phyloP scores from a whole-genome alignment of 2,888 invertebrate genomes.

The Ecliptopera silaceata region DNA sequence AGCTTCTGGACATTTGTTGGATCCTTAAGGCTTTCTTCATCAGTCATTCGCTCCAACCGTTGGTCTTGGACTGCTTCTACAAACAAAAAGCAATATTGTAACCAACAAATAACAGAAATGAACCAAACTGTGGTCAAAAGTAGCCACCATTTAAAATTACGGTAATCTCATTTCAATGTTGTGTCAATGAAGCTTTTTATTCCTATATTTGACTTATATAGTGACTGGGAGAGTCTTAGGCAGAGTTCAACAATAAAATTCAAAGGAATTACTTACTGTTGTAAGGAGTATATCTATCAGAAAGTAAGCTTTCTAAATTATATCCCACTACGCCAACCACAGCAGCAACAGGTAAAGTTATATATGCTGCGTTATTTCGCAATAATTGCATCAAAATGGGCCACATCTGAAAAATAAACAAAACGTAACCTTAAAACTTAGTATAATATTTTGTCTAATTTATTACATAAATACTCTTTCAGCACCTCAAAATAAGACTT shows the following conservation, averaged over 20 bases:
- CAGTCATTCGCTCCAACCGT: conserved; percentile 85
- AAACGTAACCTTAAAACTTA: background rate
- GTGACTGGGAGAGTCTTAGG: too few relatives aligned
- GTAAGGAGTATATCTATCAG: conserved; percentile 89
- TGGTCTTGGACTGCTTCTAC: conserved; percentile 89
- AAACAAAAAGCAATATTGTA: too few relatives aligned
- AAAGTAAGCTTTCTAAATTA: conserved; percentile 89
- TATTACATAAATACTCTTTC: too few relatives aligned
- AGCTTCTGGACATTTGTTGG: conserved; percentile 86
- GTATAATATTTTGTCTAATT: background rate
- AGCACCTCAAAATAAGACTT: too few relatives aligned
- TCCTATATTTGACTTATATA: too few relatives aligned
- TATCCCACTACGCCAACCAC: conserved; percentile 94
- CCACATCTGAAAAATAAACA: conserved; percentile 84
- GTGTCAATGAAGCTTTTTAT: too few relatives aligned
- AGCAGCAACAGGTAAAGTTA: conserved; percentile 92
- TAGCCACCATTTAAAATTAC: too few relatives aligned
- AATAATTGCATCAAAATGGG: conserved; percentile 86
- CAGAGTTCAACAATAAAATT: too few relatives aligned
- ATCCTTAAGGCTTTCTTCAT: conserved; percentile 81
- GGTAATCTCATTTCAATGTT: too few relatives aligned
- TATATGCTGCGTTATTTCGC: conserved; percentile 88
- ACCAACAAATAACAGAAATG: too few relatives aligned
- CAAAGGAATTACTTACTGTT: conserved; percentile 82
- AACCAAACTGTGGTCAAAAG: too few relatives aligned